phyloP scores from a whole-genome alignment of 2,888 invertebrate species.

The Gastrophysa polygoni region DNA sequence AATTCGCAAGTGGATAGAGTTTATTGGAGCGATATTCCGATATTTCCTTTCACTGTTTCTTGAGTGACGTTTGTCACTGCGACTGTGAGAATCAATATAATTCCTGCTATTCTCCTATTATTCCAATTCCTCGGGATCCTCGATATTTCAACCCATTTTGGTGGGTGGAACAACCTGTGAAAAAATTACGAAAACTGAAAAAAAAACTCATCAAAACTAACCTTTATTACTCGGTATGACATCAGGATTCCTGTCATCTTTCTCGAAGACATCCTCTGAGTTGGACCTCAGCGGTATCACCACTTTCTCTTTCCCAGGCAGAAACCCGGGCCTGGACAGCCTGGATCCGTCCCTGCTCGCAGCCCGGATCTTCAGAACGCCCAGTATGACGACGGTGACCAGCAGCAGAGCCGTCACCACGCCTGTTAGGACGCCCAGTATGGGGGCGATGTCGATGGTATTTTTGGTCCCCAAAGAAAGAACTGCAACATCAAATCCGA shows the following conservation, averaged over 20 bases:
- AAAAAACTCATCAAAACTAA: slow-evolving; percentile 53
- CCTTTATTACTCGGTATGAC: slow-evolving; percentile 88
- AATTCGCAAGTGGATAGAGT: no score
- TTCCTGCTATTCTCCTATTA: no score
- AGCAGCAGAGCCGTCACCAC: slow-evolving; percentile 72
- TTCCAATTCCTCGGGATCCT: no score
- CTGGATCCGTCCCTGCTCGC: slow-evolving; percentile 61
- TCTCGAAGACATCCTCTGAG: slow-evolving; percentile 74
- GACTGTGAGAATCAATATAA: no score
- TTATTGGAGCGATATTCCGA: no score
- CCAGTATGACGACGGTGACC: slow-evolving; percentile 67
- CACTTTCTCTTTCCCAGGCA: slow-evolving; percentile 71
- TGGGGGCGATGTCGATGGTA: slow-evolving; percentile 63
- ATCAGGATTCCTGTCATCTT: slow-evolving; percentile 88
- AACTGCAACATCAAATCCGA: no score
- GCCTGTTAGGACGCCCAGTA: slow-evolving; percentile 71
- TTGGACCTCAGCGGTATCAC: slow-evolving; percentile 67
- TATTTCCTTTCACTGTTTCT: no score
- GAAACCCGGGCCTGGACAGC: slow-evolving; percentile 66
- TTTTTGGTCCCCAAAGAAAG: slow-evolving; percentile 60
- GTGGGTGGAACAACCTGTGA: no score
- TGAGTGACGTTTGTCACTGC: no score
- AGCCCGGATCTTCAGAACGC: slow-evolving; percentile 66
- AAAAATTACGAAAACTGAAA: no score
- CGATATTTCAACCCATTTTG: no score